These are phyloP conservation scores for Trichogramma evanescens DNA, from an alignment of 2,888 invertebrate species.

Conservation along the genomic window DNA sequence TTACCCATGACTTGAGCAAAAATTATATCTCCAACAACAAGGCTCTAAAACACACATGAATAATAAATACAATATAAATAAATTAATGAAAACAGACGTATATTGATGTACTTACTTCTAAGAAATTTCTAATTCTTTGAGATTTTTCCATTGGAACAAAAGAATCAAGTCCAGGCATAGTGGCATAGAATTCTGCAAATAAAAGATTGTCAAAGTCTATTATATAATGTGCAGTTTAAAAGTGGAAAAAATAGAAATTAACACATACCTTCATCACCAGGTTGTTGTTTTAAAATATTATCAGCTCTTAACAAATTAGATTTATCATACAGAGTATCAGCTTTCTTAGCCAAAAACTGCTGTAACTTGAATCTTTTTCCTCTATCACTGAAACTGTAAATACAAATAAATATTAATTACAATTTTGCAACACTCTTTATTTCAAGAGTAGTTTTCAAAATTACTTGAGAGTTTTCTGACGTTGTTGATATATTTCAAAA, in stretches of 20 bases:
- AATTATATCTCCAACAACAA: constrained; percentile 62
- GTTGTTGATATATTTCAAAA: constrained; percentile 69
- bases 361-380: constrained; percentile 76
- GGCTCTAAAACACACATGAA: constrained; percentile 34
- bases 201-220: constrained; percentile 1
- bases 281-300: constrained; percentile 41
- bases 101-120: constrained; percentile 57
- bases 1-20: constrained; percentile 72
- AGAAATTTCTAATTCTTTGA: constrained; percentile 71
- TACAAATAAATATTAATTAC: background rate
- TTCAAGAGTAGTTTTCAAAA: background rate
- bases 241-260: constrained; percentile 5
- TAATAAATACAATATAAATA: background rate
- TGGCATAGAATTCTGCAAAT: constrained; percentile 65
- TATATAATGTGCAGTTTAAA: background rate
- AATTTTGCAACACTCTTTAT: background rate
- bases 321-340: constrained; percentile 64
- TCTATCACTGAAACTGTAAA: constrained; percentile 65
- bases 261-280: constrained; percentile 55
- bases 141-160: constrained; percentile 75
- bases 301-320: constrained; percentile 39
- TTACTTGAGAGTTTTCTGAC: constrained; percentile 70
- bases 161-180: constrained; percentile 81
- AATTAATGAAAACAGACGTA: background rate
- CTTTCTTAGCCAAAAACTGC: constrained; percentile 81